phyloP scores from a whole-genome alignment of 1,140 invertebrate genomes.

The Hyles vespertilio region DNA sequence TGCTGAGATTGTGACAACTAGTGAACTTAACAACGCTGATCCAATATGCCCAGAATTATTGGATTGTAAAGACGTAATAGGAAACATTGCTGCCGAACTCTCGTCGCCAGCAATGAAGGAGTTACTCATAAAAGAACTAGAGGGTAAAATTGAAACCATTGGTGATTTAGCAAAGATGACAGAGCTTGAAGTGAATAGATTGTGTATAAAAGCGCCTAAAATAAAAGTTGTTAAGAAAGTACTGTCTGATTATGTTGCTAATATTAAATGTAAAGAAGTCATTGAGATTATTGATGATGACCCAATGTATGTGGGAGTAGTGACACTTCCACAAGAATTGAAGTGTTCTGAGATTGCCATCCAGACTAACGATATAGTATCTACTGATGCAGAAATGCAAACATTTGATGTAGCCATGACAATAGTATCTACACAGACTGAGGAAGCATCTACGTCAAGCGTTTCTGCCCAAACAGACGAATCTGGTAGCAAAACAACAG shows the following conservation, averaged over 20 bases:
- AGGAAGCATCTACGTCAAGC: conserved; percentile 19
- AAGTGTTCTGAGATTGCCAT: conserved; percentile 21
- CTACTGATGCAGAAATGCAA: conserved; percentile 31
- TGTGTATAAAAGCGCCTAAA: conserved; percentile 71
- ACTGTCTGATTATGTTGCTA: conserved; percentile 46
- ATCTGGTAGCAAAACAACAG: conserved; percentile 41
- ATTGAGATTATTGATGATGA: too few relatives aligned
- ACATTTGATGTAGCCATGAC: conserved; percentile 22
- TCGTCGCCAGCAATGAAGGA: conserved; percentile 54
- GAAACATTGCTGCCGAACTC: conserved; percentile 55
- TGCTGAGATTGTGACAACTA: conserved; percentile 50
- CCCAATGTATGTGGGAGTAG: too few relatives aligned
- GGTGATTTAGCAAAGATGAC: conserved; percentile 74
- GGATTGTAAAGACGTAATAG: conserved; percentile 53
- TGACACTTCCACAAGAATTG: too few relatives aligned
- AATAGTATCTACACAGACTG: conserved; percentile 37
- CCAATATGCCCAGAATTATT: conserved; percentile 59
- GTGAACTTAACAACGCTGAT: conserved; percentile 55
- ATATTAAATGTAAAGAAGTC: not conserved
- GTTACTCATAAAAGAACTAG: conserved; percentile 60
- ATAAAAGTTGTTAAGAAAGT: conserved; percentile 55
- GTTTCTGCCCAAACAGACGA: conserved; percentile 43
- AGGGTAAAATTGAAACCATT: conserved; percentile 62
- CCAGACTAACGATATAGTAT: conserved; percentile 25
- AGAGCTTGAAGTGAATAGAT: conserved; percentile 67